A percentile compares a stretch with the other conserved stretches of the same genome.
Conservation (phyloP, 2,888 invertebrate species). For the Dermolepida albohirtum region DNA sequence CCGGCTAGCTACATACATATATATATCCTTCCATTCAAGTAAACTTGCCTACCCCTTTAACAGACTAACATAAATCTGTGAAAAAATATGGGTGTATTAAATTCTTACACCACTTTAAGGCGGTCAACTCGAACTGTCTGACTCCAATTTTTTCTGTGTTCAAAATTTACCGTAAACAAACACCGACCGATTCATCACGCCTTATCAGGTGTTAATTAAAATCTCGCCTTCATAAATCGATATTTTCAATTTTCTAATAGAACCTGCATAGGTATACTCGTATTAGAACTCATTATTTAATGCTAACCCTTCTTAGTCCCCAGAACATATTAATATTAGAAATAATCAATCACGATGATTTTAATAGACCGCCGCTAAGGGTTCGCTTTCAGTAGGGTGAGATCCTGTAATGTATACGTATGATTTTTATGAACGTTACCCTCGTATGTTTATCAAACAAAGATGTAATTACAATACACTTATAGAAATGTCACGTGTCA, state of each 20-base stretch:
- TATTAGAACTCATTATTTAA: slow-evolving; percentile 39
- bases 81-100: slow-evolving; percentile 40
- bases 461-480: slow-evolving; percentile 31
- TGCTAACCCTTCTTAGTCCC: slow-evolving; percentile 36
- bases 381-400: slow-evolving; percentile 17
- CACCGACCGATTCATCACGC: slow-evolving; percentile 46
- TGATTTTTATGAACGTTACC: not conserved
- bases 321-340: slow-evolving; percentile 31
- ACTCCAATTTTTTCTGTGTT: slow-evolving; percentile 1
- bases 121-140: slow-evolving; percentile 10
- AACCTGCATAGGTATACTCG: slow-evolving; percentile 2
- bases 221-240: slow-evolving; percentile 41
- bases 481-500: slow-evolving; percentile 41
- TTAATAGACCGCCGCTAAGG: slow-evolving; percentile 8
- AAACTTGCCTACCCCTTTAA: slow-evolving; percentile 48
- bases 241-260: slow-evolving; percentile 41
- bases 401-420: slow-evolving; percentile 5
- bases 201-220: slow-evolving; percentile 46
- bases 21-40: slow-evolving; percentile 23
- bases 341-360: slow-evolving; percentile 39
- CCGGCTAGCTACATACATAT: slow-evolving; percentile 6
- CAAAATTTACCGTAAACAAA: slow-evolving; percentile 39
- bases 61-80: slow-evolving; percentile 51
- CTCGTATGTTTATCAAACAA: slow-evolving; percentile 20
- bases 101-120: slow-evolving; percentile 23